These are phyloP conservation scores for Apodemus speciosus DNA, from an alignment of 2,113 vertebrate genomes.

Conservation along the genomic window DNA sequence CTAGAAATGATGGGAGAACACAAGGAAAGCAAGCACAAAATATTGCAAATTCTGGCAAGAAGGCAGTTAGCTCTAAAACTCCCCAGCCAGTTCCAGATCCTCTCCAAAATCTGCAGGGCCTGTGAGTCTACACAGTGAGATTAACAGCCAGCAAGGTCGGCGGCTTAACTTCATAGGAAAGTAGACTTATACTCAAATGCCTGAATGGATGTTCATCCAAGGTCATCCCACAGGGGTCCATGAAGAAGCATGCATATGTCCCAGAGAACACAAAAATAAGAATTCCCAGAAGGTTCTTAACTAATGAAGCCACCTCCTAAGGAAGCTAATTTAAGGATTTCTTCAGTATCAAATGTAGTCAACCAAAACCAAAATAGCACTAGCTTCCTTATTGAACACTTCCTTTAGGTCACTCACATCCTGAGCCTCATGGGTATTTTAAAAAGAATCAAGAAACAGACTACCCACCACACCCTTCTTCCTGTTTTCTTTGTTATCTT, in stretches of 20 bases:
- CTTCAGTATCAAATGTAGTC: conserved; percentile 35
- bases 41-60: conserved; percentile 6
- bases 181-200: conserved; percentile 17
- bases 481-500: conserved; percentile 47
- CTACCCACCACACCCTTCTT: conserved; percentile 57
- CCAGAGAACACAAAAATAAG: conserved; percentile 51
- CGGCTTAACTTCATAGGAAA: neutral
- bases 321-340: conserved; percentile 55
- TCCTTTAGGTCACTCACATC: conserved; percentile 63
- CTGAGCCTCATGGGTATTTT: conserved; percentile 31
- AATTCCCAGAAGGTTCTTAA: conserved; percentile 10
- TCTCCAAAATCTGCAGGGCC: neutral
- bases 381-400: conserved; percentile 34
- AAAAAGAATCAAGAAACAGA: conserved; percentile 63
- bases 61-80: neutral
- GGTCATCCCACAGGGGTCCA: neutral
- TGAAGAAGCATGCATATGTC: neutral
- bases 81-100: neutral
- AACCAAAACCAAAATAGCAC: conserved; percentile 53
- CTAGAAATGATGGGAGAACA: conserved; percentile 3
- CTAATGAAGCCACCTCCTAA: neutral
- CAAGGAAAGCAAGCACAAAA: neutral
- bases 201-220: neutral
- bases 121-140: neutral
- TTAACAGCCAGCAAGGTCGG: neutral